phyloP scores from a whole-genome alignment of 2,113 vertebrate genomes.

The Brienomyrus brachyistius region DNA sequence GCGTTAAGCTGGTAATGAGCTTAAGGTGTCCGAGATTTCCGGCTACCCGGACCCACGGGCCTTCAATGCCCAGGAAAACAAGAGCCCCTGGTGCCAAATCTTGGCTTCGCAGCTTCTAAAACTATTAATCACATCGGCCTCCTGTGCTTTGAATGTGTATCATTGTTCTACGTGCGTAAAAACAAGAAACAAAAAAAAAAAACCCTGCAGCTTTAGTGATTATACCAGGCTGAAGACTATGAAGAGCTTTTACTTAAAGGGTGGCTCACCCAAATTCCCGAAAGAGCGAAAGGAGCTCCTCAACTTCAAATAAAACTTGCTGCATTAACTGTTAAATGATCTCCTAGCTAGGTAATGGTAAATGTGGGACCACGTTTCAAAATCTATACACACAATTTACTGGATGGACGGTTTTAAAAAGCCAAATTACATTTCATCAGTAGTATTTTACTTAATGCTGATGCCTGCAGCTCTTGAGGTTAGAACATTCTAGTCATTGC shows the following conservation, averaged over 20 bases:
- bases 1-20: slow-evolving; percentile 47
- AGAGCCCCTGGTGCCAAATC: slow-evolving; percentile 14
- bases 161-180: slow-evolving; percentile 16
- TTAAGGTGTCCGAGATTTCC: slow-evolving; percentile 58
- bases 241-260: not conserved
- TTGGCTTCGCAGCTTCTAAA: slow-evolving; percentile 7
- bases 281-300: not conserved
- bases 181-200: not conserved
- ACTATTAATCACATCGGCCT: slow-evolving; percentile 15
- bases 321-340: not conserved
- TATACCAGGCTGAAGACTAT: not conserved
- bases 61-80: slow-evolving; percentile 28
- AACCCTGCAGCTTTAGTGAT: not conserved
- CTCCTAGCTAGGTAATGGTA: not conserved
- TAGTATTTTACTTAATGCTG: not conserved
- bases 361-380: not conserved
- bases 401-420: not conserved
- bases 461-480: not conserved
- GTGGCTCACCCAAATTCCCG: not conserved
- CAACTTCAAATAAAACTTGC: not conserved
- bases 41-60: slow-evolving; percentile 42
- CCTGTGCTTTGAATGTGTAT: slow-evolving; percentile 16
- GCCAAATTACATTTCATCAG: not conserved
- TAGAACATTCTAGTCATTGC: not conserved
- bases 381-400: not conserved